Percentiles rank a stretch among this genome's conserved stretches.
Evolutionary conservation across 2,113 vertebrate species (phyloP).

Genomic region (Oreochromis tanganicae): DNA sequence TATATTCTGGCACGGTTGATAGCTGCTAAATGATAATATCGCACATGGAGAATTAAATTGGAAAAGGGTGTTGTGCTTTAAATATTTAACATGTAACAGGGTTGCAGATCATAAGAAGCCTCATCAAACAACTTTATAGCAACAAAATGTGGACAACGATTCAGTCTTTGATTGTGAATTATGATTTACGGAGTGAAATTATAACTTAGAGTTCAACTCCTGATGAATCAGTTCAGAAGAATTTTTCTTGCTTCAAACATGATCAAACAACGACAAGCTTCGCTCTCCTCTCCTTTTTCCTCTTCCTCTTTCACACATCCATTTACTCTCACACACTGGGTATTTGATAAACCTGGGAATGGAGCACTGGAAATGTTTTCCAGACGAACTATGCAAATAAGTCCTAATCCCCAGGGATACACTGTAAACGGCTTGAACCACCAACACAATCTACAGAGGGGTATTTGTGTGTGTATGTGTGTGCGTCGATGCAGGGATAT

Average conservation of each 20-base stretch:
- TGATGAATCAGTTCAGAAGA: not conserved
- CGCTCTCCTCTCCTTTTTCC: not conserved
- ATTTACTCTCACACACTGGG: constrained; percentile 4
- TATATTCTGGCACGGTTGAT: not conserved
- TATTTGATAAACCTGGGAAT: constrained; percentile 58
- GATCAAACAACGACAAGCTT: not conserved
- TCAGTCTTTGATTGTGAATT: not conserved
- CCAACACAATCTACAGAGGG: constrained; percentile 25
- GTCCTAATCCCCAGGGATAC: constrained; percentile 42
- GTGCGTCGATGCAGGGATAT: not conserved
- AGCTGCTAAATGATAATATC: constrained; percentile 28
- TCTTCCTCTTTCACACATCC: not conserved
- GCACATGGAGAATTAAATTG: not conserved
- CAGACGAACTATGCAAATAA: constrained; percentile 67
- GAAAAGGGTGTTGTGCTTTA: not conserved
- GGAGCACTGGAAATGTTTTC: constrained; percentile 58
- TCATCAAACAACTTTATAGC: not conserved
- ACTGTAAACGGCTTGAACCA: constrained; percentile 52
- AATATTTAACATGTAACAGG: constrained; percentile 5
- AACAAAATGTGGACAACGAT: not conserved
- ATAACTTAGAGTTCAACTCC: not conserved
- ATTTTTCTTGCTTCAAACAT: not conserved
- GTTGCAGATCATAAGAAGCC: not conserved
- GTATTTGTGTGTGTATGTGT: constrained; percentile 11
- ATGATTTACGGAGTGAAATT: not conserved